Conservation (phyloP, 2,888 invertebrate genomes). For the Ariolimax columbianus region DNA sequence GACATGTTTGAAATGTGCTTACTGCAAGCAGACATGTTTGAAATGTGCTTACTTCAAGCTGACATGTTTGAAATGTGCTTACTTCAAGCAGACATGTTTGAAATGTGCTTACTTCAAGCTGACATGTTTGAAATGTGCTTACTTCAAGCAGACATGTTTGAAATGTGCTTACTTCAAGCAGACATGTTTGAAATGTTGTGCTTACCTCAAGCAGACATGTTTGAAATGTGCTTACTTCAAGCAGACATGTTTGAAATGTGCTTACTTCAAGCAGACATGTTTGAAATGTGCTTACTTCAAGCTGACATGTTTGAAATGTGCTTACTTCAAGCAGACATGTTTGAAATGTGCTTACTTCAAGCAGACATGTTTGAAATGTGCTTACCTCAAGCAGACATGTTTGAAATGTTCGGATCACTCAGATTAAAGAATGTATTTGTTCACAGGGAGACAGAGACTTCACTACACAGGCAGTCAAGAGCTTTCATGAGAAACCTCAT, state of each 20-base stretch:
- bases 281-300: background rate
- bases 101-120: background rate
- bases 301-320: background rate
- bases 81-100: background rate
- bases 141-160: background rate
- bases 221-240: background rate
- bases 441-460: constrained; percentile 89
- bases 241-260: background rate
- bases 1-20: too few relatives aligned
- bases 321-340: too few relatives aligned
- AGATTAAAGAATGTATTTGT: background rate
- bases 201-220: background rate
- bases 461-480: constrained; percentile 91
- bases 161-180: background rate
- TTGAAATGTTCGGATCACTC: background rate
- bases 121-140: too few relatives aligned
- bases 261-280: too few relatives aligned
- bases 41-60: background rate
- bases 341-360: background rate
- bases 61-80: too few relatives aligned
- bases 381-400: background rate
- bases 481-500: constrained; percentile 88
- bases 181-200: constrained; percentile 9
- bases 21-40: background rate
- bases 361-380: background rate